A percentile compares a stretch with the other conserved stretches of the same genome.
Conservation (phyloP, 1,140 invertebrate genomes). For the Lethocerus indicus region DNA sequence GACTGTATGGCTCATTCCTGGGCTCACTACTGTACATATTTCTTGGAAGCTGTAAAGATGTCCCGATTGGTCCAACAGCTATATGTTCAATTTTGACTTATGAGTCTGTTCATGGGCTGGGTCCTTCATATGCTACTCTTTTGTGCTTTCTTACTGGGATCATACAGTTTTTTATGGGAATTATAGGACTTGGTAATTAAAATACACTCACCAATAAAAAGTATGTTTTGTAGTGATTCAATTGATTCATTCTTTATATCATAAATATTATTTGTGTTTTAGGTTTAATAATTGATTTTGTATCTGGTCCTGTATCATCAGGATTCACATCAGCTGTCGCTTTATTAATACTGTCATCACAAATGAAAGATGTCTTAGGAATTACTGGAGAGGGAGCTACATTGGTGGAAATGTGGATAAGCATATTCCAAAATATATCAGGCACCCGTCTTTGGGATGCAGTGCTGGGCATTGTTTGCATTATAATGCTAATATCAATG, state of each 20-base stretch:
- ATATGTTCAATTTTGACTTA: constrained; percentile 66
- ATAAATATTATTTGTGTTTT: constrained; percentile 18
- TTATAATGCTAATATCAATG: constrained; percentile 47
- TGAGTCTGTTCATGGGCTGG: constrained; percentile 46
- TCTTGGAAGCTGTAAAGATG: constrained; percentile 77
- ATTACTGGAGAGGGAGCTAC: constrained; percentile 54
- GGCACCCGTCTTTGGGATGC: constrained; percentile 45
- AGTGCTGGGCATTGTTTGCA: constrained; percentile 49
- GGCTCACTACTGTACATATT: constrained; percentile 82
- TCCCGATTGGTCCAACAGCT: constrained; percentile 74
- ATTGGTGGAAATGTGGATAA: constrained; percentile 54
- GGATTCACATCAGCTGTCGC: constrained; percentile 88
- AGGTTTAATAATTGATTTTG: constrained; percentile 88
- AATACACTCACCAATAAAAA: no score
- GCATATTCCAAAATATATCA: constrained; percentile 40
- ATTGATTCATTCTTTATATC: neutral
- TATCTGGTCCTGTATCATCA: constrained; percentile 80
- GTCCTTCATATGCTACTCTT: constrained; percentile 58
- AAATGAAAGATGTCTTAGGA: constrained; percentile 69
- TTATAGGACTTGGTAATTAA: constrained; percentile 59
- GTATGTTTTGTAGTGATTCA: neutral
- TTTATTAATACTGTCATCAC: constrained; percentile 73
- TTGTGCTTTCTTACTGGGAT: constrained; percentile 62
- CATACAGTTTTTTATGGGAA: constrained; percentile 67
- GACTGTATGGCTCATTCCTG: constrained; percentile 80